Conservation (phyloP, 2,113 vertebrate species). For the Oncorhynchus masou region DNA sequence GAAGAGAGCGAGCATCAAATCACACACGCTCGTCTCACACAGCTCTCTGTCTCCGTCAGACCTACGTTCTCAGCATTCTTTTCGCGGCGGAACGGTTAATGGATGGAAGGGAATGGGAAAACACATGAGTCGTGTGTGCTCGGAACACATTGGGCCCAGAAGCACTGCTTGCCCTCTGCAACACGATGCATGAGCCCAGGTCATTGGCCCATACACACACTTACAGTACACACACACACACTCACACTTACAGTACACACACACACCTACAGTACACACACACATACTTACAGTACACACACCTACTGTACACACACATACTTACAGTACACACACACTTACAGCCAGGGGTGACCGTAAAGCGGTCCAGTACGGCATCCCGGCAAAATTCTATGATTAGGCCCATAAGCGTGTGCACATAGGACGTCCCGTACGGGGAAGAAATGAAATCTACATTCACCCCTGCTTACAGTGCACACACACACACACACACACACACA, state of each 20-base stretch:
- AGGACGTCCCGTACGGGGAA: no score
- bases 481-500: slow-evolving; percentile 4
- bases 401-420: no score
- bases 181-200: background rate
- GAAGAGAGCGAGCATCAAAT: no score
- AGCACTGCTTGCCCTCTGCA: background rate
- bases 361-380: no score
- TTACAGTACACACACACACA: background rate
- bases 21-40: no score
- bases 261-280: background rate
- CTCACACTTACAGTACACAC: background rate
- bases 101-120: no score
- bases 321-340: background rate
- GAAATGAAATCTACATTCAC: background rate
- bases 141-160: background rate
- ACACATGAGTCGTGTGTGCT: background rate
- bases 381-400: no score
- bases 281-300: background rate
- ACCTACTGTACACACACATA: background rate
- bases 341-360: no score
- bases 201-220: background rate
- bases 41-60: no score
- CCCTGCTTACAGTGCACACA: background rate
- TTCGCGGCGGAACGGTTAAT: no score
- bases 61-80: no score